Evolutionary conservation across 1,140 invertebrate species (phyloP).

Genomic region (Pectinophora gossypiella): DNA sequence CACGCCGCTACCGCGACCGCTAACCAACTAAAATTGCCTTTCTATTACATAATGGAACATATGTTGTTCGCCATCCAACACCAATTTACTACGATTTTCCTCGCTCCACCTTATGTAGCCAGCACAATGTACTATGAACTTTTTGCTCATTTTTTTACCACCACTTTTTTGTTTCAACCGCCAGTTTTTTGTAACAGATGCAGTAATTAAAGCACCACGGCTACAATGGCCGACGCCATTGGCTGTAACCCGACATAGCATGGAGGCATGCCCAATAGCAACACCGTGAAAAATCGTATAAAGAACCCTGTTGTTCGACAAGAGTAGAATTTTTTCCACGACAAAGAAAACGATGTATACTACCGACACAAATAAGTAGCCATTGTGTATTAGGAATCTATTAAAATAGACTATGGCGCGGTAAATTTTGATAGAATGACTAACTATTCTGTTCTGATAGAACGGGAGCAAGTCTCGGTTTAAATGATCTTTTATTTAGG

Average conservation of each 20-base stretch:
- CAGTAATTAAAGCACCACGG: conserved; percentile 49
- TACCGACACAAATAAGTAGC: conserved; percentile 40
- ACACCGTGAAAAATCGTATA: conserved; percentile 42
- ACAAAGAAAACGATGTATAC: conserved; percentile 32
- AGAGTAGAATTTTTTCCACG: conserved; percentile 38
- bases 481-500: conserved; percentile 33
- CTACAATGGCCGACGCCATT: conserved; percentile 38
- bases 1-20: conserved; percentile 2
- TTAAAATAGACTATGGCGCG: conserved; percentile 43
- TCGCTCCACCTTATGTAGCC: conserved; percentile 44
- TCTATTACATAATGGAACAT: conserved; percentile 12
- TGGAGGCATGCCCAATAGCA: conserved; percentile 49
- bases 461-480: conserved; percentile 30
- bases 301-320: conserved; percentile 36
- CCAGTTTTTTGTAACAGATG: conserved; percentile 38
- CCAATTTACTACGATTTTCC: conserved; percentile 61
- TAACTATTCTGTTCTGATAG: conserved; percentile 36
- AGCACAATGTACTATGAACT: conserved; percentile 8
- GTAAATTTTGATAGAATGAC: conserved; percentile 42
- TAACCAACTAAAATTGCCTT: conserved; percentile 7
- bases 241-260: conserved; percentile 33
- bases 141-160: conserved; percentile 25
- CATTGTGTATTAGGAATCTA: conserved; percentile 53
- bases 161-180: conserved; percentile 42
- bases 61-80: conserved; percentile 19